A percentile compares a stretch with the other conserved stretches of the same genome.
Conservation (phyloP, 2,797 vertebrate genomes). For the Crenuchus spilurus region DNA sequence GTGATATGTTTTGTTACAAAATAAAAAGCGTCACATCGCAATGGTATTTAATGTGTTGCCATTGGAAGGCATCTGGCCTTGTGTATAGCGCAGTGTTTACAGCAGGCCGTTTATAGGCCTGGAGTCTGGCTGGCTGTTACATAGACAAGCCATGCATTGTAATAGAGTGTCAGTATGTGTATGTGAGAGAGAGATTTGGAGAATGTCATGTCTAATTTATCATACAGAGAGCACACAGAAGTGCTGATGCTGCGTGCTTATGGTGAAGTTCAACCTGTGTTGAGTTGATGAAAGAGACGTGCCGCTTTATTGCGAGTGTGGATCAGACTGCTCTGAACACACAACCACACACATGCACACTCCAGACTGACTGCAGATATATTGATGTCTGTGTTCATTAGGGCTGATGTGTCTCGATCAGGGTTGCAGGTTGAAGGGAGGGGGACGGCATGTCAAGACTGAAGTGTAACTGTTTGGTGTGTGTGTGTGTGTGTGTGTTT, state of each 20-base stretch:
- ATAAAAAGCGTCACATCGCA: slow-evolving; percentile 79
- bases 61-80: slow-evolving; percentile 80
- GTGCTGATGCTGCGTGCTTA: slow-evolving; percentile 75
- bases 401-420: slow-evolving; percentile 69
- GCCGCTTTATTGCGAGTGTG: slow-evolving; percentile 52
- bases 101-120: slow-evolving; percentile 77
- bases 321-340: slow-evolving; percentile 49
- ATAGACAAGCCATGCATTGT: slow-evolving; percentile 30
- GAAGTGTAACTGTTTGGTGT: slow-evolving; percentile 22
- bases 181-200: slow-evolving; percentile 39
- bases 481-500: slow-evolving; percentile 20
- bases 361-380: slow-evolving; percentile 62
- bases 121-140: slow-evolving; percentile 40
- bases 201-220: slow-evolving; percentile 82
- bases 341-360: slow-evolving; percentile 43
- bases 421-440: slow-evolving; percentile 28
- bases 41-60: slow-evolving; percentile 81
- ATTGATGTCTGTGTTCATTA: slow-evolving; percentile 80
- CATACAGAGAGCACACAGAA: slow-evolving; percentile 73
- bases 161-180: slow-evolving; percentile 59
- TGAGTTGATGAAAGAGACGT: slow-evolving; percentile 40
- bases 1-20: slow-evolving; percentile 66
- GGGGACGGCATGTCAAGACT: slow-evolving; percentile 1
- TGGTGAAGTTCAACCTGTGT: slow-evolving; percentile 60
- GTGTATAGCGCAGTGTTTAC: slow-evolving; percentile 74